phyloP scores from a whole-genome alignment of 2,113 vertebrate genomes.

The Phoxinus phoxinus region DNA sequence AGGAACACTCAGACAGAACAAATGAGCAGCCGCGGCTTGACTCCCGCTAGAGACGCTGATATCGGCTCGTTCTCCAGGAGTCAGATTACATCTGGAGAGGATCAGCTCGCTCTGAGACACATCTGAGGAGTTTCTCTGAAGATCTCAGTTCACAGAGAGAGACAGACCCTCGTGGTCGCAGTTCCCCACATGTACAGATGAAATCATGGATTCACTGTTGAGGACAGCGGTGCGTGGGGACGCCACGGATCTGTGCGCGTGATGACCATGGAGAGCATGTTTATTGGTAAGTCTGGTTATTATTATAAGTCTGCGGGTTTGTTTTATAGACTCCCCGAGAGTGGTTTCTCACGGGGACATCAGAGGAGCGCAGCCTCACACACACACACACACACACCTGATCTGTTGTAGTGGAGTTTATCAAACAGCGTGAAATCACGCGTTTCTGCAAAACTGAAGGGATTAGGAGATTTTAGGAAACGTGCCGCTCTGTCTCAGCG shows the following conservation, averaged over 20 bases:
- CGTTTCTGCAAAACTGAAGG: background rate
- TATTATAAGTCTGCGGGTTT: conserved; percentile 9
- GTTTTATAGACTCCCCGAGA: conserved; percentile 36
- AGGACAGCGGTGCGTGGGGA: conserved; percentile 80
- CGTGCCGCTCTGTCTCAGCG: background rate
- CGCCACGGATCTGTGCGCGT: conserved; percentile 80
- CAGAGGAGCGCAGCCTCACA: background rate
- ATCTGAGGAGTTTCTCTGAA: conserved; percentile 49
- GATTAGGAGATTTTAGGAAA: conserved; percentile 25
- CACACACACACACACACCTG: conserved; percentile 43
- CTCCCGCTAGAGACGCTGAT: conserved; percentile 78
- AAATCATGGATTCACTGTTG: conserved; percentile 61
- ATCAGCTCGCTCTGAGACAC: conserved; percentile 75
- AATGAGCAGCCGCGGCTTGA: conserved; percentile 42
- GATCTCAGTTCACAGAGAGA: conserved; percentile 21
- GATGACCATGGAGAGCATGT: conserved; percentile 95
- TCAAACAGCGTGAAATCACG: background rate
- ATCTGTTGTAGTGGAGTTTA: conserved; percentile 32
- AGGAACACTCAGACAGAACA: conserved; percentile 44
- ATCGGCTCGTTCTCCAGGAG: conserved; percentile 85
- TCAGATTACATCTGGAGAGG: conserved; percentile 86
- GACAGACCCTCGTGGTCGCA: conserved; percentile 6
- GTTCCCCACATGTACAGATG: conserved; percentile 55
- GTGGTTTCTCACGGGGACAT: conserved; percentile 16
- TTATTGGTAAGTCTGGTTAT: conserved; percentile 86